Base-by-base conservation (phyloP, 2,888 invertebrate genomes). In the Spisula solida region DNA sequence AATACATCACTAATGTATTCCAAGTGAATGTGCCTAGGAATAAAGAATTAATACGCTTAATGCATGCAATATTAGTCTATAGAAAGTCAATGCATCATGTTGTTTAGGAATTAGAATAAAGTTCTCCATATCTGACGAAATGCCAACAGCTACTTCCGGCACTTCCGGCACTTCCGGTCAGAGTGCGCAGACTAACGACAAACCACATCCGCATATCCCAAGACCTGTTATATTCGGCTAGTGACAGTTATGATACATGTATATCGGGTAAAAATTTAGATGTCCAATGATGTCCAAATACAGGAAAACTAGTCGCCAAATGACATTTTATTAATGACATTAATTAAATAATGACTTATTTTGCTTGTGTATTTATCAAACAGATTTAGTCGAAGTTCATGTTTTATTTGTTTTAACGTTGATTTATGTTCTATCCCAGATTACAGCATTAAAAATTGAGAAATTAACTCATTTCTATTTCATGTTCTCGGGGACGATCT, bases 91-190 rank as follows among this genome's bases (percentile, higher is more conserved):
- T 60, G n/a, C 14, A 60, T 60, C 60, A 60, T 60, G 60, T 25
- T 60, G n/a, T 60, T 18, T 25, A 5, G 8, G 60, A 18, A 5
- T n/a, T 60, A n/a, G 5, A n/a, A 60, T 60, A n/a, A 60, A 60
- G n/a, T 4, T 60, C 20, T 18, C 25, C n/a, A 60, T n/a, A 60
- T 60, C 20, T 0, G 94, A 94, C 51, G 31, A 70, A 8, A 34
- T 34, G 6, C 75, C 75, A 14, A n/a, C n/a, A 60, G 2, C 60
- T 25, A 34, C 75, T 75, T 31, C 16, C 25, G 70, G 25, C 1
- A 0, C 75, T 75, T 34, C n/a, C n/a, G n/a, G n/a, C n/a, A n/a
- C n/a, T n/a, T n/a, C 75, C 29, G 34, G 75, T 75, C 75, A 75
- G 70, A 70, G n/a, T 70, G 70, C 31, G 31, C 29, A 70, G 31